Evolutionary conservation across 1,140 invertebrate species (phyloP).

Genomic region (Luehdorfia chinensis): DNA sequence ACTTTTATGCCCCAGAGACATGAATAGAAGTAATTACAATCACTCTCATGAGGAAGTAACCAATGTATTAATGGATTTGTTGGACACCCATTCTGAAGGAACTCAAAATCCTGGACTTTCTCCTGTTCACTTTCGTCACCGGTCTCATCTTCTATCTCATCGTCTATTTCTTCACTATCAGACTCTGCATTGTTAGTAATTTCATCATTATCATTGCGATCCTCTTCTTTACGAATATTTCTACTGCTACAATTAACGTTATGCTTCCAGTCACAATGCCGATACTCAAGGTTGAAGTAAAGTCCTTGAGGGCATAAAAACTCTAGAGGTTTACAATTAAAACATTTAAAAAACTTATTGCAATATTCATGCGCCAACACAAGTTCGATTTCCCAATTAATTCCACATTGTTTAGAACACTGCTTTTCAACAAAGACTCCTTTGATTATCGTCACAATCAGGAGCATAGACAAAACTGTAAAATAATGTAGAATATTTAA

Average conservation of each 20-base stretch:
- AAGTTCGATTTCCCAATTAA: conserved; percentile 40
- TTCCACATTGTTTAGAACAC: conserved; percentile 41
- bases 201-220: background rate
- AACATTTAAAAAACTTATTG: conserved; percentile 78
- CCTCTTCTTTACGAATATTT: conserved; percentile 27
- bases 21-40: conserved; percentile 56
- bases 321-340: conserved; percentile 58
- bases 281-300: conserved; percentile 74
- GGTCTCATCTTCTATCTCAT: background rate
- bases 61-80: conserved; percentile 47
- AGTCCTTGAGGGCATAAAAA: conserved; percentile 73
- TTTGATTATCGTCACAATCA: too few species aligned
- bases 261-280: conserved; percentile 78
- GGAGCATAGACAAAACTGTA: background rate
- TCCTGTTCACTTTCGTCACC: conserved; percentile 1
- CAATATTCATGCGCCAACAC: conserved; percentile 76
- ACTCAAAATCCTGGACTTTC: conserved; percentile 21
- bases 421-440: too few species aligned
- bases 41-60: conserved; percentile 66
- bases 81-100: conserved; percentile 53
- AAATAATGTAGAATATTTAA: background rate
- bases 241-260: conserved; percentile 66
- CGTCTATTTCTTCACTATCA: background rate
- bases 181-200: conserved; percentile 5
- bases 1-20: conserved; percentile 2